These are phyloP conservation scores for Epicampocera succincta DNA, from an alignment of 2,888 invertebrate genomes.

Conservation along the genomic window DNA sequence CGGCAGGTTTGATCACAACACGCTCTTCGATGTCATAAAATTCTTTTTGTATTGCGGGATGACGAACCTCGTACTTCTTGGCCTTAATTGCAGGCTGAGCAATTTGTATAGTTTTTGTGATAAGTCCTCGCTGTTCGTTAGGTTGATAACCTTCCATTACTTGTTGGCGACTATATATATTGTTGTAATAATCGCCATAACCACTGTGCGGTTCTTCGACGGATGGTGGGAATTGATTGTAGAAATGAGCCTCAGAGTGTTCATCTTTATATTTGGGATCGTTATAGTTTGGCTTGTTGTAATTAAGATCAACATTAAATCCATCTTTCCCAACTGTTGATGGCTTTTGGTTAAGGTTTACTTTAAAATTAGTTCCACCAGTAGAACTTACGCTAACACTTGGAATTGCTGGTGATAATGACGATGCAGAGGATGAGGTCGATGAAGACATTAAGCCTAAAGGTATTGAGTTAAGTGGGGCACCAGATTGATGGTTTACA, in stretches of 20 bases:
- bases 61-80: slow-evolving; percentile 84
- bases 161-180: slow-evolving; percentile 65
- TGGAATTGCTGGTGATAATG: slow-evolving; percentile 30
- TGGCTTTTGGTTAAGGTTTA: slow-evolving; percentile 46
- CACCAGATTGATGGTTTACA: slow-evolving; percentile 24
- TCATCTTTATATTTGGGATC: slow-evolving; percentile 72
- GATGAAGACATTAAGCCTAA: slow-evolving; percentile 44
- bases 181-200: slow-evolving; percentile 72
- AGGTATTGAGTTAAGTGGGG: slow-evolving; percentile 44
- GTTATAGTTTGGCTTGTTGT: slow-evolving; percentile 74
- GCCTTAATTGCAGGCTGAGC: slow-evolving; percentile 84
- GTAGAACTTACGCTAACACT: slow-evolving; percentile 35
- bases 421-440: slow-evolving; percentile 40
- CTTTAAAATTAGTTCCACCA: slow-evolving; percentile 45
- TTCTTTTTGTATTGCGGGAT: slow-evolving; percentile 85
- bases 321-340: slow-evolving; percentile 51
- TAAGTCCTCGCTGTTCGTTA: slow-evolving; percentile 79
- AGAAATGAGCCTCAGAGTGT: slow-evolving; percentile 71
- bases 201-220: slow-evolving; percentile 72
- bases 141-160: slow-evolving; percentile 71
- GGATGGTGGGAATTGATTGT: slow-evolving; percentile 76
- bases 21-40: slow-evolving; percentile 86
- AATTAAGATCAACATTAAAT: slow-evolving; percentile 71
- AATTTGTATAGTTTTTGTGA: slow-evolving; percentile 84
- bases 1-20: slow-evolving; percentile 84